phyloP scores from a whole-genome alignment of 2,888 invertebrate species.

The Xestia xanthographa region DNA sequence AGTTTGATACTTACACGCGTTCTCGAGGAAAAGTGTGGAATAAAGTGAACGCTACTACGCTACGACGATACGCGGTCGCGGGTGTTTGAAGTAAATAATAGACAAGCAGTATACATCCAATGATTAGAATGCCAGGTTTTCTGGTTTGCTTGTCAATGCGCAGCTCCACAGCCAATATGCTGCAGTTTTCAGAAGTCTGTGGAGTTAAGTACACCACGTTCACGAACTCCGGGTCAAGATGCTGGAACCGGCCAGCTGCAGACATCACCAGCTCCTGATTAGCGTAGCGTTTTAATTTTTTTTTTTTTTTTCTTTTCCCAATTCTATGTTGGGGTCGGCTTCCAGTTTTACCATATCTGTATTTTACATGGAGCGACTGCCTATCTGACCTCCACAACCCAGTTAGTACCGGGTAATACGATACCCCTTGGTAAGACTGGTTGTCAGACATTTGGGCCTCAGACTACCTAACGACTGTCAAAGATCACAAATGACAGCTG shows the following conservation, averaged over 20 bases:
- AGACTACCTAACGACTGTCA: no score
- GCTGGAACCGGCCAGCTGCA: conserved; percentile 69
- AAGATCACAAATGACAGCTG: no score
- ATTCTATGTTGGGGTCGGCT: no score
- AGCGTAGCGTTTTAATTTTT: conserved; percentile 75
- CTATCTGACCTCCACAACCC: no score
- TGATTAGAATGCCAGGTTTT: conserved; percentile 85
- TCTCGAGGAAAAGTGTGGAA: no score
- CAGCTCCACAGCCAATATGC: conserved; percentile 82
- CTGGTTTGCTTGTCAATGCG: conserved; percentile 81
- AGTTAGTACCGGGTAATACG: no score
- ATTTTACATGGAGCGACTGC: no score
- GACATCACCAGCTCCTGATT: conserved; percentile 69
- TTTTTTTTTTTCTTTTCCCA: no score
- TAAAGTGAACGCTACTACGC: background rate
- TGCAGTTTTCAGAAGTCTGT: conserved; percentile 78
- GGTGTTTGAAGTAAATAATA: background rate
- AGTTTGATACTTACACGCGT: no score
- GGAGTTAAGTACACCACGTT: conserved; percentile 74
- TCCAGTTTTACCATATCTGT: no score
- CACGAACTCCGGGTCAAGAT: conserved; percentile 78
- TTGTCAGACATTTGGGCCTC: no score
- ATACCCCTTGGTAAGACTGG: no score
- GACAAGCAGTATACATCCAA: conserved; percentile 76
- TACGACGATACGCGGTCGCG: background rate